Conservation (phyloP, 2,113 vertebrate species). For the Prionailurus bengalensis region DNA sequence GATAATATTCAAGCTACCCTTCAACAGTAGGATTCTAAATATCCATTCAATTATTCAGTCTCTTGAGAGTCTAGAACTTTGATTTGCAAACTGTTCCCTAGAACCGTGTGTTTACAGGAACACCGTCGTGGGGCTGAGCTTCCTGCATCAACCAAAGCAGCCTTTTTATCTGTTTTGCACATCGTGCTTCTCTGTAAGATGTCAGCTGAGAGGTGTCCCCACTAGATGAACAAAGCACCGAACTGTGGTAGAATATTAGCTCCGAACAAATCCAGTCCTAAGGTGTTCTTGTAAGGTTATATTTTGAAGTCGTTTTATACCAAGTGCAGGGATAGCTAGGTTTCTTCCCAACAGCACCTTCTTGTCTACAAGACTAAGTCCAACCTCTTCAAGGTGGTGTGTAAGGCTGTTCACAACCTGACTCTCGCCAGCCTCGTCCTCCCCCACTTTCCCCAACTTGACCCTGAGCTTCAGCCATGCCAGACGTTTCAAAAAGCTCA, state of each 20-base stretch:
- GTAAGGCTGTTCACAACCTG: neutral
- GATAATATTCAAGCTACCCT: neutral
- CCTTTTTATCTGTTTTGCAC: neutral
- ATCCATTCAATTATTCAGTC: neutral
- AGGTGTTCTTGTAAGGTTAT: neutral
- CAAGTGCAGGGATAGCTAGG: neutral
- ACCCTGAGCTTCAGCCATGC: neutral
- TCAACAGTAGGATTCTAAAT: neutral
- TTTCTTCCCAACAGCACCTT: neutral
- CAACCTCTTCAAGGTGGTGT: neutral
- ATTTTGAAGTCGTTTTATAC: slow-evolving; percentile 2
- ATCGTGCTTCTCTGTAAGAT: neutral
- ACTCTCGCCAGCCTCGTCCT: neutral
- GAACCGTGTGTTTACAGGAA: neutral
- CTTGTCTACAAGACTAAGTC: neutral
- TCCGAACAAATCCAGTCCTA: neutral
- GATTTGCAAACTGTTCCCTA: neutral
- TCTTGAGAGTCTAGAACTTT: neutral
- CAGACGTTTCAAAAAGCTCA: neutral
- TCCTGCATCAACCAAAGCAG: neutral
- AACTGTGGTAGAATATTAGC: neutral
- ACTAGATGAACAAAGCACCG: neutral
- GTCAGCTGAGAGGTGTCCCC: neutral
- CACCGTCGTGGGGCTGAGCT: neutral
- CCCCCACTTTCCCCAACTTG: neutral